Evolutionary conservation across 2,888 invertebrate species (phyloP).

Genomic region (Dyspetes luteomarginatus): DNA sequence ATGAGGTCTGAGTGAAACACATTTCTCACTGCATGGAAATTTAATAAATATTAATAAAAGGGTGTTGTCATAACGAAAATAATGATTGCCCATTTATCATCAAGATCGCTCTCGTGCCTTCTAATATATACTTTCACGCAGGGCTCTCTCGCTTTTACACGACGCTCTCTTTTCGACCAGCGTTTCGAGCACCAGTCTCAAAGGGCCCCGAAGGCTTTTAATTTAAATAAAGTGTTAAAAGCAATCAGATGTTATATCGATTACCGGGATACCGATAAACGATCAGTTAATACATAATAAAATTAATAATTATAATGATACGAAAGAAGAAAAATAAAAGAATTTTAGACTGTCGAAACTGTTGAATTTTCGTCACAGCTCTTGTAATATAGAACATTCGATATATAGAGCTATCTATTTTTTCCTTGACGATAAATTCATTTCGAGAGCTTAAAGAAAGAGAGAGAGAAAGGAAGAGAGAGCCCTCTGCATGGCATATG

Average conservation of each 20-base stretch:
- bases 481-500: constrained; percentile 39
- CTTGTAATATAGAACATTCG: background rate
- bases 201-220: constrained; percentile 5
- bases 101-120: constrained; percentile 9
- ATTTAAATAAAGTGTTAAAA: constrained; percentile 46
- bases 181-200: background rate
- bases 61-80: constrained; percentile 56
- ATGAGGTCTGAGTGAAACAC: constrained; percentile 30
- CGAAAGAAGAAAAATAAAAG: constrained; percentile 7
- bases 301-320: constrained; percentile 3
- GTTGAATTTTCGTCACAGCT: constrained; percentile 12
- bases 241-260: constrained; percentile 38
- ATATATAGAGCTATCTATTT: constrained; percentile 7
- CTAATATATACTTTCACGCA: constrained; percentile 44
- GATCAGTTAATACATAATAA: constrained; percentile 13
- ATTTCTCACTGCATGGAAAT: constrained; percentile 31
- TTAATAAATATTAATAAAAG: constrained; percentile 62
- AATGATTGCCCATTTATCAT: constrained; percentile 60
- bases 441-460: constrained; percentile 24
- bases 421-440: constrained; percentile 56
- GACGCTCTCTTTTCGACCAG: constrained; percentile 2
- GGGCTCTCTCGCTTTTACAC: background rate
- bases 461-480: background rate
- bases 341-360: background rate
- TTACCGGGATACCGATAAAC: constrained; percentile 42